Evolutionary conservation across 2,797 vertebrate species (phyloP).

Genomic region (Eulemur rubriventer): DNA sequence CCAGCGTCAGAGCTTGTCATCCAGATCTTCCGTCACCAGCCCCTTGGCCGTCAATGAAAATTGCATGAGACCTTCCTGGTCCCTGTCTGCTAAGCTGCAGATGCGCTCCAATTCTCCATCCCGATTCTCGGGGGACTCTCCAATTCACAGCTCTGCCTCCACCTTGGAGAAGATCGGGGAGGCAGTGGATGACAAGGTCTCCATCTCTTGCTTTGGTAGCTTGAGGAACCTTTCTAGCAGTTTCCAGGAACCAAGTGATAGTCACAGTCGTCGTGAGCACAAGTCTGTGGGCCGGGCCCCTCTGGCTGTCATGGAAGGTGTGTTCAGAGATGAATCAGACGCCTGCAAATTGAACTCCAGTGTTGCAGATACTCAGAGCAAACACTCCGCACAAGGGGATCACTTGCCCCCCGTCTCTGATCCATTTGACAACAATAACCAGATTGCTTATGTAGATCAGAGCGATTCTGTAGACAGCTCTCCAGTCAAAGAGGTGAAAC

Average conservation of each 20-base stretch:
- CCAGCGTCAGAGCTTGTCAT: slow-evolving; percentile 95
- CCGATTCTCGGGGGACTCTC: slow-evolving; percentile 96
- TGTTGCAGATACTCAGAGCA: slow-evolving; percentile 86
- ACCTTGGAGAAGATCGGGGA: slow-evolving; percentile 97
- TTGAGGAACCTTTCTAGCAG: slow-evolving; percentile 87
- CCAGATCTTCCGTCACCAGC: slow-evolving; percentile 95
- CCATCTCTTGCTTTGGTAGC: slow-evolving; percentile 95
- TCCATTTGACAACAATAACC: slow-evolving; percentile 95
- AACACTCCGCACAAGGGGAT: slow-evolving; percentile 88
- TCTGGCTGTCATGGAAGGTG: slow-evolving; percentile 93
- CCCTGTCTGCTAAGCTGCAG: slow-evolving; percentile 95
- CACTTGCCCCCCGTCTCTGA: slow-evolving; percentile 87
- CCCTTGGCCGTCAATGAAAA: slow-evolving; percentile 94
- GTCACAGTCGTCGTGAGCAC: slow-evolving; percentile 91
- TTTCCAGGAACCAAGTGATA: slow-evolving; percentile 83
- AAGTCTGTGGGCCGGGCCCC: slow-evolving; percentile 91
- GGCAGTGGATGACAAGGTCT: slow-evolving; percentile 93
- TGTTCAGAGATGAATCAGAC: slow-evolving; percentile 88
- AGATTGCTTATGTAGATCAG: slow-evolving; percentile 94
- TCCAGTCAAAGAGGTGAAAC: slow-evolving; percentile 92
- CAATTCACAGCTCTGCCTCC: slow-evolving; percentile 89
- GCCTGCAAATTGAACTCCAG: slow-evolving; percentile 83
- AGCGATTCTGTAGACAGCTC: slow-evolving; percentile 90
- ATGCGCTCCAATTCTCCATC: slow-evolving; percentile 96
- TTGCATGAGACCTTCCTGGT: slow-evolving; percentile 94